Percentiles rank a stretch among this genome's conserved stretches.
Conservation (phyloP, 2,888 invertebrate genomes). For the Uropetala carovei region DNA sequence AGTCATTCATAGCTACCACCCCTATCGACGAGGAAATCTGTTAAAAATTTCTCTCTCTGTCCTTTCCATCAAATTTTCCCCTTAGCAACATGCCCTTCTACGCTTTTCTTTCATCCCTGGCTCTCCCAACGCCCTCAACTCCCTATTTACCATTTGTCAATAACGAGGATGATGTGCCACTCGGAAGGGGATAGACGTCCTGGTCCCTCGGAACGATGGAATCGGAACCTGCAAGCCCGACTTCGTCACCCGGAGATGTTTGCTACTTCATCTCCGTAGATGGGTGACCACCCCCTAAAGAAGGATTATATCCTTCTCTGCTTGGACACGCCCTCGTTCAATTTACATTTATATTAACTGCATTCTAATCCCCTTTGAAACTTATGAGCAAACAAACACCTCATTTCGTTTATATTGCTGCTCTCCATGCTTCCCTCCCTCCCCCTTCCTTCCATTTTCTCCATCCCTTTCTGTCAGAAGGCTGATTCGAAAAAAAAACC, state of each 20-base stretch:
- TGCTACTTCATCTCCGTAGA: background rate
- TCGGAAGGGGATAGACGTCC: too few species aligned
- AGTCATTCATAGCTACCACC: too few species aligned
- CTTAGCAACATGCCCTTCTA: too few species aligned
- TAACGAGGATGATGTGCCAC: too few species aligned
- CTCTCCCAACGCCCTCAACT: too few species aligned
- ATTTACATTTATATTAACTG: constrained; percentile 35
- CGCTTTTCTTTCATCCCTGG: too few species aligned
- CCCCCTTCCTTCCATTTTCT: background rate
- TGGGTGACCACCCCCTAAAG: background rate
- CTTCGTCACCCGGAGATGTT: background rate
- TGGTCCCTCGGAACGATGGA: too few species aligned
- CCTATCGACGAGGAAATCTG: too few species aligned
- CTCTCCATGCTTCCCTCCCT: background rate
- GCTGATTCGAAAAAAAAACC: background rate
- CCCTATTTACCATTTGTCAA: too few species aligned
- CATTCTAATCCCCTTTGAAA: background rate
- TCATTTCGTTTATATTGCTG: background rate
- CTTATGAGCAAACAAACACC: background rate
- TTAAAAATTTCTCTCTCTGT: too few species aligned
- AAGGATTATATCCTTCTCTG: background rate
- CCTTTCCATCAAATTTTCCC: too few species aligned
- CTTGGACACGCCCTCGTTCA: background rate
- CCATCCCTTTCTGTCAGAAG: background rate
- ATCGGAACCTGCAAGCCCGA: too few species aligned